Conservation (phyloP, 2,113 vertebrate genomes). For the Nyctibius bracteatus region DNA sequence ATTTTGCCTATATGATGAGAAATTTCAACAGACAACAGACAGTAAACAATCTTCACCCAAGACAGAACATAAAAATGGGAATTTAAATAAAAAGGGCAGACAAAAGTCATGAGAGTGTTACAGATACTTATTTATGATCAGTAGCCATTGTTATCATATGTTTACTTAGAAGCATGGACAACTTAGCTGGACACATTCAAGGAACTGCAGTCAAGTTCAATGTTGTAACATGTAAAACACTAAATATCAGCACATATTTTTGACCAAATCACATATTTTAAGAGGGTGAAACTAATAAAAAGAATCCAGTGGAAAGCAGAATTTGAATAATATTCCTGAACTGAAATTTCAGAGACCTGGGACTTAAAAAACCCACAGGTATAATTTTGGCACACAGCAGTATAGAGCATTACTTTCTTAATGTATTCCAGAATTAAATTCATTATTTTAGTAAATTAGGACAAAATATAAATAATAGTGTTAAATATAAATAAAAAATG, state of each 20-base stretch:
- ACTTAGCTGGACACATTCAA: not conserved
- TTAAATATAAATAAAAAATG: not conserved
- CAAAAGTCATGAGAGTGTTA: constrained; percentile 52
- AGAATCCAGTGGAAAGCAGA: not conserved
- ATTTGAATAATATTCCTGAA: not conserved
- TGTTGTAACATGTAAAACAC: not conserved
- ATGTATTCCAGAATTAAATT: not conserved
- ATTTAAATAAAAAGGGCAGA: constrained; percentile 75
- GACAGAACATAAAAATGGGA: constrained; percentile 73
- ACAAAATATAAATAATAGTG: not conserved
- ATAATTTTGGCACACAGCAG: not conserved
- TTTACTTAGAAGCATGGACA: not conserved
- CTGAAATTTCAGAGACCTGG: not conserved
- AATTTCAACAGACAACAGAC: constrained; percentile 96
- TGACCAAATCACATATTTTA: not conserved
- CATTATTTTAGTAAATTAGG: not conserved
- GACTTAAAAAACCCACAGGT: not conserved
- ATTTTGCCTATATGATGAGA: constrained; percentile 99
- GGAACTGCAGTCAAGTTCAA: not conserved
- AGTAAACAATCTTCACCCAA: constrained; percentile 79
- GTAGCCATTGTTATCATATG: not conserved
- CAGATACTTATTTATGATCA: not conserved
- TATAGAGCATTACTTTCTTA: not conserved
- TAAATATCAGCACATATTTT: not conserved
- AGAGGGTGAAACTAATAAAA: not conserved